Conservation (phyloP, 1,140 invertebrate genomes). For the Laupala kohalensis region DNA sequence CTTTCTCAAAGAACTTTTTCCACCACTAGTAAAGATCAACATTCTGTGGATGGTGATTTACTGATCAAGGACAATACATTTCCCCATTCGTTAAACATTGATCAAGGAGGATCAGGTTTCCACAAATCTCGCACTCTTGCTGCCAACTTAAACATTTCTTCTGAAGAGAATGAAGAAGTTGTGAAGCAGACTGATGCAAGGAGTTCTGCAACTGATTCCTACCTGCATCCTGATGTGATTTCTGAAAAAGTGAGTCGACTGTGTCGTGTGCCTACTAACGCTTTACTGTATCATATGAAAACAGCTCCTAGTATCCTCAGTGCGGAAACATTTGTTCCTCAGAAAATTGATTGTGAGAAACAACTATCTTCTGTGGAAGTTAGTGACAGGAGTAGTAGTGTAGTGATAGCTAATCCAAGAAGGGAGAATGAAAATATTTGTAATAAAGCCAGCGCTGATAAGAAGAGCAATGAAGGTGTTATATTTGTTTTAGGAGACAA, state of each 20-base stretch:
- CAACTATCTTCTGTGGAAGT: conserved; percentile 1
- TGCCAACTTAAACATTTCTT: neutral
- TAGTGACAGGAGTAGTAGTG: neutral
- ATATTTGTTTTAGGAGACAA: conserved; percentile 60
- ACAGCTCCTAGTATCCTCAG: too few relatives aligned
- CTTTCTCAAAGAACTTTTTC: neutral
- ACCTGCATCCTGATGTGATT: neutral
- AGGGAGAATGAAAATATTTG: conserved; percentile 18
- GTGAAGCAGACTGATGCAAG: neutral
- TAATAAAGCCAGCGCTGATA: conserved; percentile 21
- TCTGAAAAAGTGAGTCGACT: conserved; percentile 8
- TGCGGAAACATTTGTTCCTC: neutral
- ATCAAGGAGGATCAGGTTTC: neutral
- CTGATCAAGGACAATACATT: too few relatives aligned
- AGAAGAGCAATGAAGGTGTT: conserved; percentile 36
- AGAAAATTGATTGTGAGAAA: conserved; percentile 3
- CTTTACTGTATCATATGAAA: conserved; percentile 5
- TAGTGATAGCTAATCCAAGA: too few relatives aligned
- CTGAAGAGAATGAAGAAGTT: too few relatives aligned
- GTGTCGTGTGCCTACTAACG: conserved; percentile 8
- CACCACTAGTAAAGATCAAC: neutral
- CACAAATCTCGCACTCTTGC: neutral
- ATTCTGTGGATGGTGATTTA: neutral
- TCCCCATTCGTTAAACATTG: too few relatives aligned
- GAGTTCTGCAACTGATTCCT: neutral